Evolutionary conservation across 2,888 invertebrate species (phyloP), one percentile per base, ranked within the genome.

Genomic region (Diplolepis rosae): DNA sequence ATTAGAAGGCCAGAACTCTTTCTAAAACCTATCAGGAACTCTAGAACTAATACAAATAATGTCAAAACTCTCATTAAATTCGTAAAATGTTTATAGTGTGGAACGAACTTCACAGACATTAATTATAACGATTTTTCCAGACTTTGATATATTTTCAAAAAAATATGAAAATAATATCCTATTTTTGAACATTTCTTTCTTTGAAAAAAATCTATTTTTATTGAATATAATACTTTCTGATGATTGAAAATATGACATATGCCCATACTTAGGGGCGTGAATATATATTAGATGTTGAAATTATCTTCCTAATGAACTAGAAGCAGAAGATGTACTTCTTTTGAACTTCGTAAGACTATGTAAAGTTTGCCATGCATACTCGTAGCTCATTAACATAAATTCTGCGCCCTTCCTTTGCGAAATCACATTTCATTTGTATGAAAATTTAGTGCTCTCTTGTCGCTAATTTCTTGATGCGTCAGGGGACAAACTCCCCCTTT

Each of bases 371-470:
- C 39, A 39, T 61, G 15, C 61, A 24, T 61, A 39, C 39, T 39
- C 39, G 61, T 27, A 39, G 39, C 39, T 61, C 61, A 61, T 61
- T 61, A 61, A 39, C 61, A 61, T 61, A 61, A 61, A 61, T 61
- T 61, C 27, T 27, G 39, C 15, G 24, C 61, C 61, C 39, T 61
- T 39, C 61, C 61, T 61, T 61, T 61, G 27, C 61, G 35, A 61
- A 61, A 61, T 61, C 39, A 39, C 39, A 39, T 61, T 61, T 61
- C 35, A 61, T 61, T 61, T 61, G 61, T 61, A 61, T 61, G 61
- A 61, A 61, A 61, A 61, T 61, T 61, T 61, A 61, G 61, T 39
- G 24, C 61, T 35, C 61, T 61, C 61, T 61, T 39, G 61, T 61
- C 39, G 61, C 61, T 39, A 61, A 61, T 61, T 61, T 61, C 61